Percentiles rank a stretch among this genome's conserved stretches.
phyloP scores from a whole-genome alignment of 2,113 vertebrate genomes.

The Chiloscyllium plagiosum region DNA sequence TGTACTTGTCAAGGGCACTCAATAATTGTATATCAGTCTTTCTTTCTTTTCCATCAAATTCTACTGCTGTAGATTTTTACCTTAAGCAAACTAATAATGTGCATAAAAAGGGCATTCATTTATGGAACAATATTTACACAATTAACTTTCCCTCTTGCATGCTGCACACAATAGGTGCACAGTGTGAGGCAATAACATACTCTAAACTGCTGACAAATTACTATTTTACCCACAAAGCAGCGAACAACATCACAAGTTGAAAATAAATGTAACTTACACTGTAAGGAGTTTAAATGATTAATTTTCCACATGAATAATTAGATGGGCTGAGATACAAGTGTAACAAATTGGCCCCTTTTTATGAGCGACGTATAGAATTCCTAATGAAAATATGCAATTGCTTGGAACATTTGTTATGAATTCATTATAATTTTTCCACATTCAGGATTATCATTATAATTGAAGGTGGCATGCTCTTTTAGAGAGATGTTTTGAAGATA shows the following conservation, averaged over 20 bases:
- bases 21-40: neutral
- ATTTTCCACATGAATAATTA: neutral
- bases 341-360: neutral
- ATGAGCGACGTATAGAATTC: neutral
- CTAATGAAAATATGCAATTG: slow-evolving; percentile 6
- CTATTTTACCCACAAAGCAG: neutral
- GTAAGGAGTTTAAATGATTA: neutral
- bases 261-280: neutral
- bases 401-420: neutral
- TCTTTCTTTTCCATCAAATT: neutral
- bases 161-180: neutral
- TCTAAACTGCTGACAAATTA: neutral
- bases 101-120: neutral
- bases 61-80: neutral
- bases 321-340: neutral
- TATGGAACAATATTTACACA: neutral
- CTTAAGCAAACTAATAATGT: neutral
- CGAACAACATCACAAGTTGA: neutral
- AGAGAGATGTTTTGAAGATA: neutral
- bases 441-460: neutral
- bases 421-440: neutral
- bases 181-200: neutral
- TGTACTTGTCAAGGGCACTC: neutral
- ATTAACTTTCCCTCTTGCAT: neutral
- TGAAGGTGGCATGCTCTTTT: neutral